These are phyloP conservation scores for Larimichthys polyactis DNA, from an alignment of 2,113 vertebrate species.

Conservation along the genomic window DNA sequence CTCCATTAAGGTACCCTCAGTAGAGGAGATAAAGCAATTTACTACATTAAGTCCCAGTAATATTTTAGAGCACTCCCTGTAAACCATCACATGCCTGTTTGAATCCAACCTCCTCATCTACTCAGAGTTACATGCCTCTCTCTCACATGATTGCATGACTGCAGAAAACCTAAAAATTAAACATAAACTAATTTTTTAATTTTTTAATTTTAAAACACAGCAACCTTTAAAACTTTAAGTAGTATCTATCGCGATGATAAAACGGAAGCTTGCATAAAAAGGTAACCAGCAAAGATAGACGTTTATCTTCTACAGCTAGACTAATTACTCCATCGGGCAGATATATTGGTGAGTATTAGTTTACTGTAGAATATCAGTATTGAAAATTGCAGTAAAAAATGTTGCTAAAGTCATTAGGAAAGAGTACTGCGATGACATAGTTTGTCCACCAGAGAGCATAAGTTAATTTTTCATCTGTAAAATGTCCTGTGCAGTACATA, in stretches of 20 bases:
- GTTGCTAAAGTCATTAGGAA: not conserved
- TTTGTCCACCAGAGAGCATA: constrained; percentile 1
- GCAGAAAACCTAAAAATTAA: not conserved
- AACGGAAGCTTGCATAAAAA: not conserved
- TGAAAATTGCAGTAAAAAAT: not conserved
- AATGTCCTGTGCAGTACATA: not conserved
- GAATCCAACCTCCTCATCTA: constrained; percentile 8
- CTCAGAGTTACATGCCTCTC: not conserved
- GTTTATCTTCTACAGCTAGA: not conserved
- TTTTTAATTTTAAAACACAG: no score
- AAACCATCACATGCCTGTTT: constrained; percentile 20
- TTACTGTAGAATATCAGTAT: not conserved
- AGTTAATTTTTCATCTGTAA: not conserved
- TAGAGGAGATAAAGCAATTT: constrained; percentile 45
- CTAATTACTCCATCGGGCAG: not conserved
- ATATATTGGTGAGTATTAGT: not conserved
- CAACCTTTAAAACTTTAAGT: not conserved
- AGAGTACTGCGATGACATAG: no score
- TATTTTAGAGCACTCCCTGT: constrained; percentile 31
- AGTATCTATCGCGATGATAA: not conserved
- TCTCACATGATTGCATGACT: not conserved
- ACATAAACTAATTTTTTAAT: no score
- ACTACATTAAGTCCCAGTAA: constrained; percentile 35
- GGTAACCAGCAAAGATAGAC: not conserved
- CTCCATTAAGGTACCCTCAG: constrained; percentile 54